Percentiles rank a stretch among this genome's conserved stretches.
Evolutionary conservation across 2,113 vertebrate species (phyloP).

Genomic region (Heterocephalus glaber): DNA sequence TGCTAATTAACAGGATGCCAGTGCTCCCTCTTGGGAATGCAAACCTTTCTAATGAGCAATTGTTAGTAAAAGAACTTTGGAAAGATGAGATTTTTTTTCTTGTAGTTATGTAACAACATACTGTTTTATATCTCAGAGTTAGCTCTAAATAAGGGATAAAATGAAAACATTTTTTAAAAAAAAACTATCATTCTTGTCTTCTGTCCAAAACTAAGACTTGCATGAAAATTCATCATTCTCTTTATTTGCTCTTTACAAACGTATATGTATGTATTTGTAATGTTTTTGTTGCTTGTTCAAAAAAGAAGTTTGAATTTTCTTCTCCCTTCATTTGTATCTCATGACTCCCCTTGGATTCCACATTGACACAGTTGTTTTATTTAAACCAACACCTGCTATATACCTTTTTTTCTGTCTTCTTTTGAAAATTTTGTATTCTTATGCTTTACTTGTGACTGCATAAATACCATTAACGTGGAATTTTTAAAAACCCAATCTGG

Average conservation of each 20-base stretch:
- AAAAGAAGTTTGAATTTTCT: conserved; percentile 31
- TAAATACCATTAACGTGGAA: background rate
- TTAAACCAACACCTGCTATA: conserved; percentile 7
- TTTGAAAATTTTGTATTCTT: background rate
- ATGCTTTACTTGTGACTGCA: background rate
- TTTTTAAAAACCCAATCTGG: background rate
- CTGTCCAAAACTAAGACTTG: background rate
- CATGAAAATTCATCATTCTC: conserved; percentile 1
- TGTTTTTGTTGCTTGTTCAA: background rate
- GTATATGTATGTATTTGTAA: background rate
- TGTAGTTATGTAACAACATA: background rate
- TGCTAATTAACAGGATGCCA: conserved; percentile 43
- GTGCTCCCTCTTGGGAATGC: conserved; percentile 18
- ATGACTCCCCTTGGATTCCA: background rate
- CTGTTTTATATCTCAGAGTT: background rate
- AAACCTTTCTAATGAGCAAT: background rate
- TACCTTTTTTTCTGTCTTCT: conserved; percentile 8
- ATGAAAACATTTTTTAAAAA: background rate
- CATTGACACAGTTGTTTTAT: conserved; percentile 34
- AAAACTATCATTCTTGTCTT: background rate
- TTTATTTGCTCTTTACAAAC: conserved; percentile 39
- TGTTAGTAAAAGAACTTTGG: background rate
- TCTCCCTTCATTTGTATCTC: background rate
- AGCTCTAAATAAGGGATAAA: background rate
- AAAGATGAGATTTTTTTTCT: conserved; percentile 40